These are phyloP conservation scores for Eulemur rubriventer DNA, from an alignment of 2,797 vertebrate species.

Conservation along the genomic window DNA sequence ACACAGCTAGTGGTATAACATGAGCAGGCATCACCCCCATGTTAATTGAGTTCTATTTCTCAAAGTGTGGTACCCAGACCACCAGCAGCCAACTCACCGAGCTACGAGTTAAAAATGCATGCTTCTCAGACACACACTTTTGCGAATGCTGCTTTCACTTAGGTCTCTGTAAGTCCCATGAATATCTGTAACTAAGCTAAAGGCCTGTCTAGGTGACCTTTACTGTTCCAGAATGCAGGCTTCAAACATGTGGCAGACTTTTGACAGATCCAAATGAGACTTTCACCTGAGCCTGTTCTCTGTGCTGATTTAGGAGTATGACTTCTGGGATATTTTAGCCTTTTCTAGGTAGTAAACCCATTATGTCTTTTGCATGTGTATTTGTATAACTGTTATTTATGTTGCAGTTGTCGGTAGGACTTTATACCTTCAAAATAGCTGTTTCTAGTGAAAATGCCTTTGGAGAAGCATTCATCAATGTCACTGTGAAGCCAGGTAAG, in stretches of 20 bases:
- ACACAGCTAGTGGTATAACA: neutral
- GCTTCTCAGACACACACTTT: rapidly evolving
- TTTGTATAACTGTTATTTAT: constrained; percentile 44
- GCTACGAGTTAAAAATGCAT: neutral
- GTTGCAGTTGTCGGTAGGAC: constrained; percentile 86
- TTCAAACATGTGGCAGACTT: neutral
- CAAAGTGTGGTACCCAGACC: neutral
- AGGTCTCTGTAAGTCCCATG: neutral
- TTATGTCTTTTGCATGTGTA: neutral
- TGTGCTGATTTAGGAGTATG: neutral
- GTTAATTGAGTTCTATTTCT: neutral
- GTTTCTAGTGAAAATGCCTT: constrained; percentile 86
- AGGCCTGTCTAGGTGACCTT: neutral
- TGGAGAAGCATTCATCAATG: constrained; percentile 88
- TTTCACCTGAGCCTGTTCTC: neutral
- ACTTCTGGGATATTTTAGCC: neutral
- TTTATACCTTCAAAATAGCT: constrained; percentile 85
- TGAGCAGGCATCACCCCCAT: no score
- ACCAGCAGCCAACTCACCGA: neutral
- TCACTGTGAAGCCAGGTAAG: constrained; percentile 89
- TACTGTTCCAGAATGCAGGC: neutral
- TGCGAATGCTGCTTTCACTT: rapidly evolving
- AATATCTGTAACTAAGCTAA: neutral
- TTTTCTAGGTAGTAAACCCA: neutral
- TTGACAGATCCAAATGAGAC: neutral